These are phyloP conservation scores for Macrophya annulata DNA, from an alignment of 2,888 invertebrate species.

Conservation along the genomic window DNA sequence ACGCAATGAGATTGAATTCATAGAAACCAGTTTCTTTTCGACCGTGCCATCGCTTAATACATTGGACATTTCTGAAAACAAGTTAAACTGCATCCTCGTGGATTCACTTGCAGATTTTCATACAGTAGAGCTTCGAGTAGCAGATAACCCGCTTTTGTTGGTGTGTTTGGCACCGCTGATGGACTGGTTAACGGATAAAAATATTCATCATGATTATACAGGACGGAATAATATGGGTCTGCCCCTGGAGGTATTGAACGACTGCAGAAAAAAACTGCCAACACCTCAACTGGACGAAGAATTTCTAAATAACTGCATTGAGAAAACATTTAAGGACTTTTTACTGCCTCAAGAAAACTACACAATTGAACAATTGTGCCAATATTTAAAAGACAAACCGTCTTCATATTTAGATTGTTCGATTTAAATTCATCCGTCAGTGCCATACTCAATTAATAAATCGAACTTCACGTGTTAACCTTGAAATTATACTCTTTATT, in stretches of 20 bases:
- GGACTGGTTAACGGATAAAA: constrained; percentile 55
- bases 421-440: not conserved
- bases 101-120: constrained; percentile 56
- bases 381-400: not conserved
- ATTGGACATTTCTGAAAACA: constrained; percentile 60
- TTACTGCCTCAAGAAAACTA: constrained; percentile 7
- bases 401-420: constrained; percentile 34
- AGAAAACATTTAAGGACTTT: not conserved
- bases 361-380: constrained; percentile 13
- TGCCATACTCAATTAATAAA: not conserved
- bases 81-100: constrained; percentile 54
- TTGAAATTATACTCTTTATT: not conserved
- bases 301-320: not conserved
- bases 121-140: constrained; percentile 53
- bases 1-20: constrained; percentile 55
- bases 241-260: not conserved
- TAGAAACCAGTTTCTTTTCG: constrained; percentile 60
- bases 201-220: not conserved
- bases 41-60: constrained; percentile 57
- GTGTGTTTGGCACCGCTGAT: constrained; percentile 41
- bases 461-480: not conserved
- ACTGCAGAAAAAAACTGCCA: not conserved
- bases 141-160: constrained; percentile 59
- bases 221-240: not conserved
- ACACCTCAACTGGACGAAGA: not conserved